These are phyloP conservation scores for Phallusia fumigata DNA, from an alignment of 23 tunicate genomes.

Conservation along the genomic window DNA sequence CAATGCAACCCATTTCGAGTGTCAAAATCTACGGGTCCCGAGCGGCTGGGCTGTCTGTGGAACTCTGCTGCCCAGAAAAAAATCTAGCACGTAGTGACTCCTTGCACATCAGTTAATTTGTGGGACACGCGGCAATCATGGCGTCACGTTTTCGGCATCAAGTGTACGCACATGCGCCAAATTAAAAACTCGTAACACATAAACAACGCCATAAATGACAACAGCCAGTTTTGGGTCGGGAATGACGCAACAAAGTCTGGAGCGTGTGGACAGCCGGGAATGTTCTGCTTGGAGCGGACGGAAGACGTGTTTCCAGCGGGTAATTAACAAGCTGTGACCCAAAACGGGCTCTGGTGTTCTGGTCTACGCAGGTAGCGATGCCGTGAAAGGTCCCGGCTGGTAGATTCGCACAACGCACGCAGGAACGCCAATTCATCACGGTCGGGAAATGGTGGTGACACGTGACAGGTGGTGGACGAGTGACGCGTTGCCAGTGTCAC, in stretches of 20 bases:
- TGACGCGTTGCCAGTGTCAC: not conserved
- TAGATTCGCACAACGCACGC: not conserved
- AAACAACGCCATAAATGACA: not conserved
- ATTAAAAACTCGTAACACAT: not conserved
- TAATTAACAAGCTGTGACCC: not conserved
- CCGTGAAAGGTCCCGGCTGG: not conserved
- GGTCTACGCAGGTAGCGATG: not conserved
- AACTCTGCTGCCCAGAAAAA: too few species aligned
- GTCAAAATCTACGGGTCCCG: too few species aligned
- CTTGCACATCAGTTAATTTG: too few species aligned
- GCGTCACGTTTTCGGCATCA: not conserved
- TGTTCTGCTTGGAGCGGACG: not conserved
- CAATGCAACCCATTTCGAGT: not conserved
- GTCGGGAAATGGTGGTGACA: not conserved
- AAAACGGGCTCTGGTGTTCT: too few species aligned
- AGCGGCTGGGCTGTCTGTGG: too few species aligned
- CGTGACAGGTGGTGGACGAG: slow-evolving; percentile 11
- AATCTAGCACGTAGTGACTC: too few species aligned
- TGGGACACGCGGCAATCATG: not conserved
- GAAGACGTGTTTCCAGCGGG: not conserved
- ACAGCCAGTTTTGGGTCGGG: not conserved
- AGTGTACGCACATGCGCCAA: not conserved
- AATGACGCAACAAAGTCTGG: not conserved
- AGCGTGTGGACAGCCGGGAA: not conserved
- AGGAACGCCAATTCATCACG: not conserved